Percentiles rank a stretch among this genome's conserved stretches.
These are phyloP conservation scores for Orthonyx spaldingii DNA, from an alignment of 2,113 vertebrate genomes.

Conservation along the genomic window DNA sequence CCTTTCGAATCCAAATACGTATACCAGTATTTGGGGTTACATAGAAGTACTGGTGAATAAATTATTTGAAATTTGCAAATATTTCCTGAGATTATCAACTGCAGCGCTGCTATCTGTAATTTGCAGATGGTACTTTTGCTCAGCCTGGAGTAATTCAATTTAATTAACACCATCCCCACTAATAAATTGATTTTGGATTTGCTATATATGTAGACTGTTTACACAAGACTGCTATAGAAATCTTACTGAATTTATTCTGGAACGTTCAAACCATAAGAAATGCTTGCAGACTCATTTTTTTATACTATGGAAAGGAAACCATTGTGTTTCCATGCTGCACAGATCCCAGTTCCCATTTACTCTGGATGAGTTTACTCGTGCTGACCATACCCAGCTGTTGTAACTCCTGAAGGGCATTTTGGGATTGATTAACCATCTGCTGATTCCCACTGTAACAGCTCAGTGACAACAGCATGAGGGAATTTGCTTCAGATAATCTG, in stretches of 20 bases:
- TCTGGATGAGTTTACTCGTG: constrained; percentile 17
- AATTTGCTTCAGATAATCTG: constrained; percentile 36
- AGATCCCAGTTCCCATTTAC: constrained; percentile 1
- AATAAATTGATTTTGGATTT: neutral
- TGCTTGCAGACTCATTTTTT: neutral
- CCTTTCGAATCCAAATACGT: neutral
- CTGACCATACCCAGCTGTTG: constrained; percentile 58
- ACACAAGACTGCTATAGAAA: neutral
- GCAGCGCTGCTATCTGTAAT: neutral
- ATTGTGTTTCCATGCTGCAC: neutral
- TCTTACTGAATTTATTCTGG: neutral
- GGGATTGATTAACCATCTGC: constrained; percentile 63
- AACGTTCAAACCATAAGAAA: neutral
- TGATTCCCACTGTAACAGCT: constrained; percentile 39
- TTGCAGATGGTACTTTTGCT: neutral
- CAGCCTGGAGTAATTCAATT: neutral
- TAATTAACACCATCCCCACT: neutral
- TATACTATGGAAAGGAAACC: neutral
- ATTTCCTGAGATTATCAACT: neutral
- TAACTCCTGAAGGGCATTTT: constrained; percentile 50
- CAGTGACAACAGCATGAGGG: neutral
- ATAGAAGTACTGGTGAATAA: neutral
- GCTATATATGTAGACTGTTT: neutral
- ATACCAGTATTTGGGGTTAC: neutral
- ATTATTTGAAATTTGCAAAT: neutral